Evolutionary conservation across 2,888 invertebrate species (phyloP), one percentile per base, ranked within the genome.

Genomic region (Trachelus stipa): DNA sequence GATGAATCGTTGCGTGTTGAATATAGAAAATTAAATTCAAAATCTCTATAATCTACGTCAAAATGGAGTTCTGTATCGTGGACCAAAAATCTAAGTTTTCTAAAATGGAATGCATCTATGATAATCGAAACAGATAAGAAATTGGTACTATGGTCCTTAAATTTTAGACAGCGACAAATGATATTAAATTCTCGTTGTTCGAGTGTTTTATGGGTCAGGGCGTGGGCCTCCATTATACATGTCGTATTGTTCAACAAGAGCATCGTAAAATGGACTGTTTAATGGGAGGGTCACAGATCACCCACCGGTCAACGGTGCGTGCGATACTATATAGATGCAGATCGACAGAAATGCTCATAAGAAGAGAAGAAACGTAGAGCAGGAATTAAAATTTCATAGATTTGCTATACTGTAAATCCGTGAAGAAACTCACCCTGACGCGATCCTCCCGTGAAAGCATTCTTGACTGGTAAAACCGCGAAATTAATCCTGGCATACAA

Each of bases 251-350:
- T 56, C 56, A 56, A 56, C 56, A 56, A 56, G 56, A 56, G 56
- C 15, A 56, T 56, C 56, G 56, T 23, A 23, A 56, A 86, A 79
- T 79, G 81, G 77, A 80, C 82, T 74, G 81, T 76, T 84, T 82
- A 83, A 56, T 56, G 56, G 56, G 56, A 56, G 56, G 40, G 56
- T 56, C 56, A 23, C 56, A 56, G 56, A 56, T 81, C 82, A 82
- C 84, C 84, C 84, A 85, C 83, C 82, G 83, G 84, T 84, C 86
- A 85, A 79, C 80, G 82, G 82, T 84, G 83, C 83, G 81, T 84
- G 81, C 83, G 84, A 83, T 81, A 79, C 80, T 81, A 83, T 83
- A 85, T 80, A 82, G 81, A 81, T 56, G 23, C 23, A 23, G 23
- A 56, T 56, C 23, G 56, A 23, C 56, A 56, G 56, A 56, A 23